Conservation (phyloP, 2,797 vertebrate genomes). For the Scyliorhinus canicula region DNA sequence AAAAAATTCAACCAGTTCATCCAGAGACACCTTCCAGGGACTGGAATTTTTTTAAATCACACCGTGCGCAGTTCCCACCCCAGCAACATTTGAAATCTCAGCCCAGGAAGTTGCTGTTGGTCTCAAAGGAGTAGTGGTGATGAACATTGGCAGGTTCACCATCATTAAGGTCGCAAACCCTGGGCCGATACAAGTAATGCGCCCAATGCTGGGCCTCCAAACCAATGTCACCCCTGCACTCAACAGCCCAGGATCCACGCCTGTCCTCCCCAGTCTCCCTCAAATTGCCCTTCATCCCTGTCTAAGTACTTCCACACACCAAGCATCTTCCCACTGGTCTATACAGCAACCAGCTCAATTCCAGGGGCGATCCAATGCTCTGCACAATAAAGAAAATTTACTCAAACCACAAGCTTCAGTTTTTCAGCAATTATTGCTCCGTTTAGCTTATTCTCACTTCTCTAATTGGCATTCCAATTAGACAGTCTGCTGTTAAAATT, state of each 20-base stretch:
- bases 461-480: not conserved
- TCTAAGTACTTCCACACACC: not conserved
- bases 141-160: not conserved
- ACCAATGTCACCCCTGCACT: not conserved
- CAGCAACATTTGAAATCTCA: not conserved
- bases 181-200: not conserved
- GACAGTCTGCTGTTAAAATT: not conserved
- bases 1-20: not conserved
- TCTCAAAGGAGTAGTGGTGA: not conserved
- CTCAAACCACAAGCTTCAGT: not conserved
- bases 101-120: not conserved
- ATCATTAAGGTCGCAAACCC: not conserved
- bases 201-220: not conserved
- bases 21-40: not conserved
- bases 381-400: not conserved
- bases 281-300: not conserved
- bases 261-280: not conserved
- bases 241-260: not conserved
- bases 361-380: not conserved
- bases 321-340: not conserved
- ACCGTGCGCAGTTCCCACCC: not conserved
- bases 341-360: not conserved
- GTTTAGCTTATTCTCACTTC: not conserved
- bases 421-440: not conserved
- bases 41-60: not conserved